phyloP scores from a whole-genome alignment of 2,113 vertebrate genomes.

The Pteropus alecto region DNA sequence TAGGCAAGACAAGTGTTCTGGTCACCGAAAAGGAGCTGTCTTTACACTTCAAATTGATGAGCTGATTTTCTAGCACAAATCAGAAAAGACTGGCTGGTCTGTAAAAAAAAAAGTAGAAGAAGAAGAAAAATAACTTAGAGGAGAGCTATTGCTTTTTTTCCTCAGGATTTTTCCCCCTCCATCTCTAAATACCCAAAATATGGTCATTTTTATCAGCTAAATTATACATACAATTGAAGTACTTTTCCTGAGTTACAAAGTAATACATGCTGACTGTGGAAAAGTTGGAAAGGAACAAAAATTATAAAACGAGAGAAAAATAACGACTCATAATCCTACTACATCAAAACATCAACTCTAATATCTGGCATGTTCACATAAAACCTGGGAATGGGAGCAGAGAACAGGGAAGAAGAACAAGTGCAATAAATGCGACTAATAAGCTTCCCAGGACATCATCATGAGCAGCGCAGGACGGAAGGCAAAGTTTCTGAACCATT shows the following conservation, averaged over 20 bases:
- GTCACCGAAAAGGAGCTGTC: not conserved
- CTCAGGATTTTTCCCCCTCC: not conserved
- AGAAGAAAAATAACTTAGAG: no score
- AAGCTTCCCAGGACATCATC: not conserved
- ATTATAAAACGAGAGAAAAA: not conserved
- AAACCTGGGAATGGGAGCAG: not conserved
- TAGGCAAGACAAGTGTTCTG: not conserved
- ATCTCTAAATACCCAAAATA: conserved; percentile 8
- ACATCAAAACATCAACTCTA: not conserved
- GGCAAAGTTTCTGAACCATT: not conserved
- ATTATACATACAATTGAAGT: not conserved
- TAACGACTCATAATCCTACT: not conserved
- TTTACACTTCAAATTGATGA: not conserved
- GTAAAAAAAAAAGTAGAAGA: not conserved
- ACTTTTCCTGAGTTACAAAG: not conserved
- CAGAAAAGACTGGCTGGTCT: not conserved
- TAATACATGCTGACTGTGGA: not conserved
- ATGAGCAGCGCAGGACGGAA: not conserved
- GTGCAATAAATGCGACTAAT: not conserved
- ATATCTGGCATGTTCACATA: not conserved
- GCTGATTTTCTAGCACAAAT: not conserved
- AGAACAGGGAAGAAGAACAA: not conserved
- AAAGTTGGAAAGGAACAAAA: conserved; percentile 1
- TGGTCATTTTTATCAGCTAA: conserved; percentile 19
- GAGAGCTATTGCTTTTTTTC: not conserved